These are phyloP conservation scores for Channa striata DNA, from an alignment of 2,797 vertebrate species.

Conservation along the genomic window DNA sequence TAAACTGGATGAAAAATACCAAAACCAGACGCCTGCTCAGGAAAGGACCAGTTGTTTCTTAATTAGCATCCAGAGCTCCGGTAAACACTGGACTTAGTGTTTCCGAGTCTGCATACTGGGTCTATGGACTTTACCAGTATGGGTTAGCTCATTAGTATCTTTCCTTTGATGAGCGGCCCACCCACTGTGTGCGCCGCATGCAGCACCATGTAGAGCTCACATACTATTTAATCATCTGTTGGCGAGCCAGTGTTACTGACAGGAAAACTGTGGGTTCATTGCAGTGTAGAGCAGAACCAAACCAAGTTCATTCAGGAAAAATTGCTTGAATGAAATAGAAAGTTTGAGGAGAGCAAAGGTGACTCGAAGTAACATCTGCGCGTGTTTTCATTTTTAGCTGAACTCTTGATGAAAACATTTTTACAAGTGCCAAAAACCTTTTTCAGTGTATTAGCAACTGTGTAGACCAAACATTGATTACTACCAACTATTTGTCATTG, in stretches of 20 bases:
- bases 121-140: slow-evolving; percentile 67
- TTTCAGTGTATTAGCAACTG: not conserved
- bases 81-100: slow-evolving; percentile 78
- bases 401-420: too few relatives aligned
- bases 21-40: slow-evolving; percentile 72
- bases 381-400: slow-evolving; percentile 1
- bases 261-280: slow-evolving; percentile 63
- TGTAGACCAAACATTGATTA: not conserved
- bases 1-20: slow-evolving; percentile 70
- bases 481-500: not conserved
- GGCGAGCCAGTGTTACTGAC: slow-evolving; percentile 66
- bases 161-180: slow-evolving; percentile 78
- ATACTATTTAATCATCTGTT: slow-evolving; percentile 75
- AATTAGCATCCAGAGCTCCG: slow-evolving; percentile 69
- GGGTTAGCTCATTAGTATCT: slow-evolving; percentile 78
- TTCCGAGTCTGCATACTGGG: slow-evolving; percentile 66
- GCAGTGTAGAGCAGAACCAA: slow-evolving; percentile 41
- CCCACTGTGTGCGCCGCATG: slow-evolving; percentile 72
- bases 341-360: slow-evolving; percentile 31
- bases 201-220: slow-evolving; percentile 60
- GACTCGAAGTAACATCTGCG: slow-evolving; percentile 8
- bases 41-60: slow-evolving; percentile 73
- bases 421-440: not conserved
- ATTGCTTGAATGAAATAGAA: slow-evolving; percentile 34
- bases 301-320: slow-evolving; percentile 56